These are phyloP conservation scores for Pseudomyrmex gracilis DNA, from an alignment of 1,140 invertebrate species.

Conservation along the genomic window DNA sequence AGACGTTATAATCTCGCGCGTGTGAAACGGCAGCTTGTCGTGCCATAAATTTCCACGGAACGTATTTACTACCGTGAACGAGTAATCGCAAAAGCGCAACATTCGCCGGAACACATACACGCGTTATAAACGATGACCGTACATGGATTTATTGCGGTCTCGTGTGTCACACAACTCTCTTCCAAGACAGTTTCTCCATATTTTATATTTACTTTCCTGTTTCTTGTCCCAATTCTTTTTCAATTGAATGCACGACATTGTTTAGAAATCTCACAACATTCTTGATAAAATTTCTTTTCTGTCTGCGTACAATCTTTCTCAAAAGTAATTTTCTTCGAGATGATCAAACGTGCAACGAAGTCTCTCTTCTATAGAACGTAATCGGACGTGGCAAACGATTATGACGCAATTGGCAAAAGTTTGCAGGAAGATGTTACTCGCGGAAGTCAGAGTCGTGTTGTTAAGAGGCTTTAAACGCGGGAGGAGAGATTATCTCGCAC, in stretches of 20 bases:
- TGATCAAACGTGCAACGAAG: neutral
- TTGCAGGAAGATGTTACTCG: slow-evolving; percentile 39
- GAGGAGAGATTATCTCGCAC: slow-evolving; percentile 54
- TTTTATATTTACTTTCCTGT: slow-evolving; percentile 7
- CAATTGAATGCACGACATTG: neutral
- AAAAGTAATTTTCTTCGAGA: neutral
- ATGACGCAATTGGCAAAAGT: slow-evolving; percentile 35
- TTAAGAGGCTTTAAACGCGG: slow-evolving; percentile 38
- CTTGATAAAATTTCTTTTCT: no score
- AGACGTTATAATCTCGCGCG: slow-evolving; percentile 65
- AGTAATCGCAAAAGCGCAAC: slow-evolving; percentile 53
- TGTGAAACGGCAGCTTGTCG: slow-evolving; percentile 41
- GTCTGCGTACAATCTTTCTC: neutral
- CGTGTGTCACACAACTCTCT: slow-evolving; percentile 40
- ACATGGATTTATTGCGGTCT: slow-evolving; percentile 36
- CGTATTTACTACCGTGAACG: slow-evolving; percentile 60
- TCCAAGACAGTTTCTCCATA: neutral
- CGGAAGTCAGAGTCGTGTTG: slow-evolving; percentile 28
- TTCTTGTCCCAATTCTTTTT: neutral
- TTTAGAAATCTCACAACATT: neutral
- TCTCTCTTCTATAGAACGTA: neutral
- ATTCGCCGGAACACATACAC: slow-evolving; percentile 25
- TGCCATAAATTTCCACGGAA: slow-evolving; percentile 61
- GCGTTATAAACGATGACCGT: slow-evolving; percentile 48
- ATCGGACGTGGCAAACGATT: slow-evolving; percentile 23